A percentile compares a stretch with the other conserved stretches of the same genome.
These are phyloP conservation scores for Noctua comes DNA, from an alignment of 2,888 invertebrate genomes.

Conservation along the genomic window DNA sequence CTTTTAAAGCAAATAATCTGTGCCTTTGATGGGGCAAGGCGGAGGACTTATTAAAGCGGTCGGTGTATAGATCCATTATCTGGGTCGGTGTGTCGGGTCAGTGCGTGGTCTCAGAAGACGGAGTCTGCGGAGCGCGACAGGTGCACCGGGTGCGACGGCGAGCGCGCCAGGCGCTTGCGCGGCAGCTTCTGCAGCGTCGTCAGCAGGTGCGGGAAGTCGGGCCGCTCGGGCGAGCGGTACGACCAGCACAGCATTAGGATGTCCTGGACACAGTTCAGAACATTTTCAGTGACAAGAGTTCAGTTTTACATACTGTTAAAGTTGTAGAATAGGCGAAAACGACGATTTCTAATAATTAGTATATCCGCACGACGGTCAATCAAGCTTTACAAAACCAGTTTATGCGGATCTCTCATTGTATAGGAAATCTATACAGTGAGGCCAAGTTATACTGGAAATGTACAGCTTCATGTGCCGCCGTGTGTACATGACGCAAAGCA, in stretches of 20 bases:
- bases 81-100: not conserved
- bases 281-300: conserved; percentile 52
- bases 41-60: no score
- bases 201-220: conserved; percentile 96
- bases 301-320: not conserved
- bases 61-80: no score
- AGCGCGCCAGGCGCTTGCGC: conserved; percentile 98
- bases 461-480: no score
- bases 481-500: not conserved
- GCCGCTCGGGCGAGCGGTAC: conserved; percentile 95
- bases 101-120: conserved; percentile 92
- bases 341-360: not conserved
- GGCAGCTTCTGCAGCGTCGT: conserved; percentile 97
- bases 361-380: no score
- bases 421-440: no score
- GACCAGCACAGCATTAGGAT: conserved; percentile 99
- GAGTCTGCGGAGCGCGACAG: conserved; percentile 99
- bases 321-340: not conserved
- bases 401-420: no score
- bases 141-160: conserved; percentile 99
- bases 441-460: no score
- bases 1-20: no score
- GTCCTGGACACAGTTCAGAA: conserved; percentile 91
- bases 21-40: no score
- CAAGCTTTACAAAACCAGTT: no score